These are phyloP conservation scores for Crocodylus rhombifer DNA, from an alignment of 2,797 vertebrate species.

Conservation along the genomic window DNA sequence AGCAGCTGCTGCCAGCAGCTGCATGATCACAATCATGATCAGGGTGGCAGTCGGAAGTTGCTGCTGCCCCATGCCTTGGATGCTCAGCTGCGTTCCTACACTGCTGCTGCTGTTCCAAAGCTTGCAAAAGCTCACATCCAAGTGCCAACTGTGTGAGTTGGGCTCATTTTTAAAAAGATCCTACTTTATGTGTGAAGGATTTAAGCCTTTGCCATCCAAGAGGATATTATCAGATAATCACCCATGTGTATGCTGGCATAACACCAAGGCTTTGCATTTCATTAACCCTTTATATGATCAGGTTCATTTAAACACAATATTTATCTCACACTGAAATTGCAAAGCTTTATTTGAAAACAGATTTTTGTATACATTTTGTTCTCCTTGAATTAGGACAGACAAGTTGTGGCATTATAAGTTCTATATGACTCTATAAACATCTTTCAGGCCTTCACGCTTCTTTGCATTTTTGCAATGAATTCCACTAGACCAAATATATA, in stretches of 20 bases:
- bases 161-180: background rate
- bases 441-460: background rate
- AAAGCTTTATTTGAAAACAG: background rate
- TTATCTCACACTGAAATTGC: background rate
- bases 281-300: background rate
- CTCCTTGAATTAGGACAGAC: background rate
- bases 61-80: too few species aligned
- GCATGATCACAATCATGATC: too few species aligned
- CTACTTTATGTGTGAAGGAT: background rate
- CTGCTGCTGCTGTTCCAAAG: background rate
- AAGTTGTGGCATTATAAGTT: background rate
- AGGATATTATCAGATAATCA: background rate
- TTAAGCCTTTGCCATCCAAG: fast-evolving
- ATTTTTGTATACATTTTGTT: fast-evolving
- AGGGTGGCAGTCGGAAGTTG: too few species aligned
- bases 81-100: too few species aligned
- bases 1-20: too few species aligned
- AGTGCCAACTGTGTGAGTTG: fast-evolving
- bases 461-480: background rate
- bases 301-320: background rate
- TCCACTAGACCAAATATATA: background rate
- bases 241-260: background rate
- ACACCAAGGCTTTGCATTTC: background rate
- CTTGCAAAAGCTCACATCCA: background rate
- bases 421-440: background rate